Evolutionary conservation across 2,888 invertebrate species (phyloP).

Genomic region (Parnassius smintheus): DNA sequence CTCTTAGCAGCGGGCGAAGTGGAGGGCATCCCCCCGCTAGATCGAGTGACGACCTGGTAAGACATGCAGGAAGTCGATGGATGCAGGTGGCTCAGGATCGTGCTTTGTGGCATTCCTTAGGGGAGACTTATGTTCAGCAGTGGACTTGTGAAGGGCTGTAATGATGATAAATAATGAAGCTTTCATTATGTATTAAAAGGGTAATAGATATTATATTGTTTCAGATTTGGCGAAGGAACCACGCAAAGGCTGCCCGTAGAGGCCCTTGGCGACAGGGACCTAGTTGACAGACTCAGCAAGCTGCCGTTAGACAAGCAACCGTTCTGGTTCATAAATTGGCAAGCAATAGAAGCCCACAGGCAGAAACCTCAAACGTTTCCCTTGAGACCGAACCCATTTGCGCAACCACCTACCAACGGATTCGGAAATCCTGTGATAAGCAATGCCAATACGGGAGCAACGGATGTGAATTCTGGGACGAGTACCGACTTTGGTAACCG

Average conservation of each 20-base stretch:
- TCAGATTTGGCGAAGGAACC: conserved; percentile 52
- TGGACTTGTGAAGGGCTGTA: no score
- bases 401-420: conserved; percentile 26
- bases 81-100: no score
- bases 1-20: no score
- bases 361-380: conserved; percentile 48
- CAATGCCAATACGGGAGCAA: not conserved
- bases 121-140: no score
- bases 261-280: conserved; percentile 82
- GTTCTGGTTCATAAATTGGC: conserved; percentile 86
- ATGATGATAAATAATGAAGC: no score
- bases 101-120: no score
- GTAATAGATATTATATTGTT: not conserved
- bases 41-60: no score
- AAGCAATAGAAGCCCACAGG: conserved; percentile 81
- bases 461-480: not conserved
- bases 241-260: conserved; percentile 81
- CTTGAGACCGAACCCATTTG: conserved; percentile 46
- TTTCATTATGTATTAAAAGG: no score
- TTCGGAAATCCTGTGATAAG: not conserved
- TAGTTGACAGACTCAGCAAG: conserved; percentile 79
- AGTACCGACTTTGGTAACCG: conserved; percentile 10
- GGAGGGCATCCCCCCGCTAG: no score
- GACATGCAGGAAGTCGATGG: no score
- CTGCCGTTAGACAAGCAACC: conserved; percentile 84